Evolutionary conservation across 1,140 invertebrate genomes (phyloP), one percentile per base, ranked within the genome.

Genomic region (Cherax quadricarinatus): DNA sequence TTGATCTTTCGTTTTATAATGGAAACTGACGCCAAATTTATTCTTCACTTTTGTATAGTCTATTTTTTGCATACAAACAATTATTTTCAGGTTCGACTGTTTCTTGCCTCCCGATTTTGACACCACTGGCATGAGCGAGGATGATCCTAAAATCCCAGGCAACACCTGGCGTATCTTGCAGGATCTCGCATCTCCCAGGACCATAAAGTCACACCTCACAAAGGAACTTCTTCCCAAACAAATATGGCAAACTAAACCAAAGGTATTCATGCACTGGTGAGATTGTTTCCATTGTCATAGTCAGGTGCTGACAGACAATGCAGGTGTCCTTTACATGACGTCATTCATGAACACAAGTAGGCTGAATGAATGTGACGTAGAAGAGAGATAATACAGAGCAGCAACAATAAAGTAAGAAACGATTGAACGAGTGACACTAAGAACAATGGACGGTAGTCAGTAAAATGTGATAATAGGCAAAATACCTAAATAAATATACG

Each of bases 161-260:
- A 92, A 88, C 57, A 92, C 82, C 16, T 93, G 93, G 93, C 86
- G 80, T 12, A 60, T 91, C n/a, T 4, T 93, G 30, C 2, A 73
- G n/a, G 75, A 51, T 18, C 62, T 92, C 30, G 30, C 89, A 5
- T 70, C 84, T 51, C 94, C 93, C 12, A 57, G 94, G 41, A 73
- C 80, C 89, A 94, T 94, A 78, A 94, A 94, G 88, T 87, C 75
- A 30, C 94, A 94, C 79, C 88, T 94, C 62, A 87, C 78, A 48
- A 57, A 87, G 80, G 78, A 62, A 18, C 75, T 94, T 51, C 82
- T 94, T 21, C 94, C 94, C 4, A 73, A 79, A 24, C 21, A 86
- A 57, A 14, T 93, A 24, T 93, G 92, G 92, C 66, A 66, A 5
- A 70, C 80, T 51, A 93, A 93, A 57, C 82, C 92, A 21, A 93